Evolutionary conservation across 2,113 vertebrate genomes (phyloP).

Genomic region (Sigmodon hispidus): DNA sequence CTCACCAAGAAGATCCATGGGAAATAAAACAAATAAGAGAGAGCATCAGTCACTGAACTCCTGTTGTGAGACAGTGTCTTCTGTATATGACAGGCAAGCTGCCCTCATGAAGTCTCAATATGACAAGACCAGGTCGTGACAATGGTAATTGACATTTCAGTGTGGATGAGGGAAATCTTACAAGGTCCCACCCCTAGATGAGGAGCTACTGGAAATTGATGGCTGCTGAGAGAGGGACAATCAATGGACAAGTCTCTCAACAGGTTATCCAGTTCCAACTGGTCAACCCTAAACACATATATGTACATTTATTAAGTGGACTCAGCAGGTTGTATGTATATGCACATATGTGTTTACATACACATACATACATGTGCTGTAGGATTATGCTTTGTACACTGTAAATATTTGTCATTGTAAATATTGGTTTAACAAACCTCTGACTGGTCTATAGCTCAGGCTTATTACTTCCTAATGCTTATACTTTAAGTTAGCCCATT

Average conservation of each 20-base stretch:
- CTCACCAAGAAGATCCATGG: not conserved
- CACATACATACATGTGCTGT: not conserved
- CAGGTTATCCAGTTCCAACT: not conserved
- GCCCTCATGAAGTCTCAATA: not conserved
- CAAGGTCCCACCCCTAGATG: not conserved
- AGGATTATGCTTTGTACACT: too few species aligned
- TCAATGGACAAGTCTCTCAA: not conserved
- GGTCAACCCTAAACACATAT: not conserved
- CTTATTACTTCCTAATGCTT: too few species aligned
- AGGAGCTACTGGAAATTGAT: not conserved
- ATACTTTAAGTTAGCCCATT: too few species aligned
- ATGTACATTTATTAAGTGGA: not conserved
- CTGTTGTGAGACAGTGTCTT: not conserved
- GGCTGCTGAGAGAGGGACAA: not conserved
- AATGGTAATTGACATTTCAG: not conserved
- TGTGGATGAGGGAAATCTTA: not conserved
- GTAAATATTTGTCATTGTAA: too few species aligned
- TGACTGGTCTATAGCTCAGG: too few species aligned
- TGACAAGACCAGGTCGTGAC: not conserved
- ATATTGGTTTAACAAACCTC: too few species aligned
- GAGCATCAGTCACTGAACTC: not conserved
- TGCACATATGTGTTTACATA: rapidly evolving
- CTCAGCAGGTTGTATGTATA: not conserved
- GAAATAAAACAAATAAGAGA: not conserved
- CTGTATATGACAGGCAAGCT: not conserved